phyloP scores from a whole-genome alignment of 2,113 vertebrate species.

The Esox niger region DNA sequence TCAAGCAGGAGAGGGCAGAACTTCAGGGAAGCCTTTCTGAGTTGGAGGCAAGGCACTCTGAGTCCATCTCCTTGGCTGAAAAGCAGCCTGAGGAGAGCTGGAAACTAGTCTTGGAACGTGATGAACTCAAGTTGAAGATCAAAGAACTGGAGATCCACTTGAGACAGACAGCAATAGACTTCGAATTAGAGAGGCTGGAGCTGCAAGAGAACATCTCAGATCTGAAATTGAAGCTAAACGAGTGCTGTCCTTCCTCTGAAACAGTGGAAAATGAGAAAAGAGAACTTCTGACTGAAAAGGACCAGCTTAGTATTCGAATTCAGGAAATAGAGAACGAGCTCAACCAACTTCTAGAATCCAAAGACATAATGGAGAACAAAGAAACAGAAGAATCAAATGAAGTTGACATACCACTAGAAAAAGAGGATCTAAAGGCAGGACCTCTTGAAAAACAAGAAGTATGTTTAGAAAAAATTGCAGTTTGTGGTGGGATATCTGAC shows the following conservation, averaged over 20 bases:
- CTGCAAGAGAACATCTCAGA: constrained; percentile 58
- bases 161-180: constrained; percentile 60
- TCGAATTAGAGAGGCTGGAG: constrained; percentile 67
- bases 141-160: constrained; percentile 63
- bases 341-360: constrained; percentile 20
- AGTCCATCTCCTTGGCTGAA: constrained; percentile 43
- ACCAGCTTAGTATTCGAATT: constrained; percentile 58
- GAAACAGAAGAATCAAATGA: constrained; percentile 11
- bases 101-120: constrained; percentile 64
- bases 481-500: background rate
- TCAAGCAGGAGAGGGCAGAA: constrained; percentile 67
- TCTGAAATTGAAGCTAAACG: constrained; percentile 65
- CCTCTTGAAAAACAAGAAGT: constrained; percentile 1
- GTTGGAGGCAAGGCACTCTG: constrained; percentile 62
- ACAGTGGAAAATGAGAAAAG: constrained; percentile 57
- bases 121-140: constrained; percentile 63
- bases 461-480: background rate
- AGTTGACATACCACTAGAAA: background rate
- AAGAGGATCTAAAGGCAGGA: constrained; percentile 4
- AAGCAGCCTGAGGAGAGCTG: constrained; percentile 64
- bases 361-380: constrained; percentile 24
- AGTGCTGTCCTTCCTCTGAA: constrained; percentile 23
- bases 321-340: constrained; percentile 61
- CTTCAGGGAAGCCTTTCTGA: constrained; percentile 58
- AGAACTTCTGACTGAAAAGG: constrained; percentile 63